Conservation (phyloP, 2,888 invertebrate genomes). For the Listrodromus nycthemerus region DNA sequence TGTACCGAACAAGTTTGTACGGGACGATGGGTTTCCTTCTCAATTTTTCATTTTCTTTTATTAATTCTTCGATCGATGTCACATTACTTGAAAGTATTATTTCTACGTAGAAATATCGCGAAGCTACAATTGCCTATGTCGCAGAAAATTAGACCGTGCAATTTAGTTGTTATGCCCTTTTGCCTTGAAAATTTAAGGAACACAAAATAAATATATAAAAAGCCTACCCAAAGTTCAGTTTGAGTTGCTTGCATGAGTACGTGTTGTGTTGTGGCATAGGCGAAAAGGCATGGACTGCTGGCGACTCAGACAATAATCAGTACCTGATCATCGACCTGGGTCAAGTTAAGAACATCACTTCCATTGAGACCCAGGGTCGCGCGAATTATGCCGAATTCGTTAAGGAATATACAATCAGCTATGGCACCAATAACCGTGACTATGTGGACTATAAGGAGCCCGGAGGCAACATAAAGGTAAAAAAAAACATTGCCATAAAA, state of each 20-base stretch:
- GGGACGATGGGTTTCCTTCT: background rate
- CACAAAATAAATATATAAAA: slow-evolving; percentile 22
- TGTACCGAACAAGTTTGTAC: slow-evolving; percentile 4
- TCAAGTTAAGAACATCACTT: slow-evolving; percentile 93
- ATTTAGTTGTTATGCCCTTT: slow-evolving; percentile 5
- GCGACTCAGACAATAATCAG: slow-evolving; percentile 96
- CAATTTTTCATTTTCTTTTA: background rate
- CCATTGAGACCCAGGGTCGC: slow-evolving; percentile 95
- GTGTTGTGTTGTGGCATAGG: slow-evolving; percentile 86
- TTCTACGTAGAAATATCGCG: background rate
- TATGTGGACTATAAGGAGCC: slow-evolving; percentile 95
- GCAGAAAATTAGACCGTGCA: slow-evolving; percentile 16
- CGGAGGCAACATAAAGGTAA: slow-evolving; percentile 96
- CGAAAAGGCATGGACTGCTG: slow-evolving; percentile 96
- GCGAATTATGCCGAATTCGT: slow-evolving; percentile 96
- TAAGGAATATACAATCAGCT: slow-evolving; percentile 96
- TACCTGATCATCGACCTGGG: slow-evolving; percentile 96
- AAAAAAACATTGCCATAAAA: slow-evolving; percentile 80
- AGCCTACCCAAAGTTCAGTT: slow-evolving; percentile 70
- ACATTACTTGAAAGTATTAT: background rate
- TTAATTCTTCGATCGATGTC: background rate
- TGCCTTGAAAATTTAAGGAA: slow-evolving; percentile 3
- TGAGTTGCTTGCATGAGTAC: slow-evolving; percentile 83
- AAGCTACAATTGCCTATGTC: background rate
- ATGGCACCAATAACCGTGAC: slow-evolving; percentile 95